These are phyloP conservation scores for Notarius lentiginosus DNA, from an alignment of 2,113 vertebrate genomes.

Conservation along the genomic window DNA sequence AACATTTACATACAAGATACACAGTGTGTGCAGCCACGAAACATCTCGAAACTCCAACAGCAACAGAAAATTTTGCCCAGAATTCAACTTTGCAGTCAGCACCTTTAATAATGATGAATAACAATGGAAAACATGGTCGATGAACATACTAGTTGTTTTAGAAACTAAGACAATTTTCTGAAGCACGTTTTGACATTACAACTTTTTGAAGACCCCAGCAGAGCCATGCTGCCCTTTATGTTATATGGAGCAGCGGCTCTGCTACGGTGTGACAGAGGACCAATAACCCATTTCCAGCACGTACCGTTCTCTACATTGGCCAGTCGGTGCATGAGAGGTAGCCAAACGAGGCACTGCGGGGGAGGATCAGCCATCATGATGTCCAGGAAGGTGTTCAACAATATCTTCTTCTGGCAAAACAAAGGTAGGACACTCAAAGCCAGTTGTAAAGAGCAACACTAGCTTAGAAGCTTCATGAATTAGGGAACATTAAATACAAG, in stretches of 20 bases:
- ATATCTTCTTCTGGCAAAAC: slow-evolving; percentile 86
- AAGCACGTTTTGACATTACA: too few species aligned
- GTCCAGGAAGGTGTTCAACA: slow-evolving; percentile 93
- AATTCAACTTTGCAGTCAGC: too few species aligned
- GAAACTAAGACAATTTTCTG: too few species aligned
- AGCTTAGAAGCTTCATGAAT: background rate
- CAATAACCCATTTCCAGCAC: background rate
- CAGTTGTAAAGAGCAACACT: background rate
- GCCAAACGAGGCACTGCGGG: slow-evolving; percentile 98
- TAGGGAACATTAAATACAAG: background rate
- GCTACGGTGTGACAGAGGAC: too few species aligned
- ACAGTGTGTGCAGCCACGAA: too few species aligned
- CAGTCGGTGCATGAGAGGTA: slow-evolving; percentile 96
- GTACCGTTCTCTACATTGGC: slow-evolving; percentile 97
- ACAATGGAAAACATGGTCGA: background rate
- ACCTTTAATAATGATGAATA: background rate
- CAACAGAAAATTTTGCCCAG: too few species aligned
- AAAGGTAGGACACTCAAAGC: slow-evolving; percentile 34
- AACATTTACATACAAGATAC: too few species aligned
- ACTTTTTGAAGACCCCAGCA: too few species aligned
- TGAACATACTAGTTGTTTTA: background rate
- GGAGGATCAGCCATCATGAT: slow-evolving; percentile 95
- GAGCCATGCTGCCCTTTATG: too few species aligned
- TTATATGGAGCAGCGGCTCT: too few species aligned
- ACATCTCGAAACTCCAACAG: too few species aligned